Evolutionary conservation across 2,797 vertebrate species (phyloP).

Genomic region (Smutsia gigantea): DNA sequence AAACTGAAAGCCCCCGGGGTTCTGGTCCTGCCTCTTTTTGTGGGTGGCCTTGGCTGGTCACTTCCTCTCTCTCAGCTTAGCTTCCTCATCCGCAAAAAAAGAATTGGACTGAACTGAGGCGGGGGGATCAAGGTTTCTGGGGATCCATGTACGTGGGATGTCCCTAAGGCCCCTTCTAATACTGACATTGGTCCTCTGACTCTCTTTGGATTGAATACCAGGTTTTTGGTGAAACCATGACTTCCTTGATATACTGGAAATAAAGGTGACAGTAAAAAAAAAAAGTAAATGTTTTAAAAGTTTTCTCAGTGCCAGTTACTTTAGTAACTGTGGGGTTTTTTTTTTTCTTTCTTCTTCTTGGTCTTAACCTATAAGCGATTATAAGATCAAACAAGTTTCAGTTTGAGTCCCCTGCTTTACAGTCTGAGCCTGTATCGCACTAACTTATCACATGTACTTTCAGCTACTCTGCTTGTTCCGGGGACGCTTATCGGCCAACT

Average conservation of each 20-base stretch:
- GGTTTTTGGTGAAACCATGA: neutral
- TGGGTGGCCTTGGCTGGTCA: slow-evolving; percentile 30
- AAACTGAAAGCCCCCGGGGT: slow-evolving; percentile 52
- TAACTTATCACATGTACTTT: slow-evolving; percentile 3
- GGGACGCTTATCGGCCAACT: neutral
- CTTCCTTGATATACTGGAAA: slow-evolving; percentile 51
- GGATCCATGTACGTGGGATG: neutral
- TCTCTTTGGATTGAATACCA: neutral
- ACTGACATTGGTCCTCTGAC: neutral
- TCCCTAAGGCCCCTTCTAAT: neutral
- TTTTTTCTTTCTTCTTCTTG: slow-evolving; percentile 23
- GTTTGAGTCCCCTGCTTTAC: slow-evolving; percentile 64
- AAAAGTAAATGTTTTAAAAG: slow-evolving; percentile 32
- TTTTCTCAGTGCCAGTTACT: slow-evolving; percentile 27
- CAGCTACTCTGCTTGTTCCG: slow-evolving; percentile 29
- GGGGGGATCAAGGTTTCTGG: neutral
- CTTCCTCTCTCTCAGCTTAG: slow-evolving; percentile 61
- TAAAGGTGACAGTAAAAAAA: slow-evolving; percentile 48
- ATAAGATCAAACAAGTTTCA: slow-evolving; percentile 77
- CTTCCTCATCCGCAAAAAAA: slow-evolving; percentile 73
- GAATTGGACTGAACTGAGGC: neutral
- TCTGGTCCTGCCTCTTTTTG: slow-evolving; percentile 49
- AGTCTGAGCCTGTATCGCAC: neutral
- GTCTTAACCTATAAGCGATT: slow-evolving; percentile 61
- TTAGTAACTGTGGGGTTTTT: slow-evolving; percentile 20